Base-by-base conservation (phyloP, 2,113 vertebrate genomes). In the Romanogobio albipinnatus region DNA sequence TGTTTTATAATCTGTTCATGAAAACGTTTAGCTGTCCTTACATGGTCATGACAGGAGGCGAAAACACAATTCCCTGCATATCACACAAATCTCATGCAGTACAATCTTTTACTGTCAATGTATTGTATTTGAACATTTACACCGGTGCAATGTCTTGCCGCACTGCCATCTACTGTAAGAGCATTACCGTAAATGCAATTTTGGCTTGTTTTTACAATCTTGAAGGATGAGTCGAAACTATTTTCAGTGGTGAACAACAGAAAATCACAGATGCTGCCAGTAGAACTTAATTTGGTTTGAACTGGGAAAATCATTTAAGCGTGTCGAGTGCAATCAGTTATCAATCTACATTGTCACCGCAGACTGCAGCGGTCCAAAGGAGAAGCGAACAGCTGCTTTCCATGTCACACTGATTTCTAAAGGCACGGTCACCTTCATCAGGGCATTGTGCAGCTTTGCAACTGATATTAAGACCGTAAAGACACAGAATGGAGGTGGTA, bases 371-470 rank as follows among this genome's bases (percentile, higher is more conserved):
- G 2, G 2, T 11, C 74, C 17, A 58, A 36, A 78, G 36, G 22
- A 43, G 26, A 61, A 43, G 1, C 76, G 14, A 61, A 75, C 74
- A 58, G 83, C 61, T 78, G 61, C 49, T 70, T 84, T 78, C 61
- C 45, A 24, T 43, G 47, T 76, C 47, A 64, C 43, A 64, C 39
- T n/a, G 39, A 66, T 66, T 77, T 84, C 83, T 22, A 15, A 36
- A 58, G 26, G 82, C 82, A 66, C 9, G 45, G 5, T 51, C 26
- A 76, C 61, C 75, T 68, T 84, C 22, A 29, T 66, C 24, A 33
- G 6, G 10, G 17, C n/a, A 45, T 45, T 29, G 39, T 59, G 58
- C 19, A 64, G 59, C 77, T 80, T 64, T 80, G 24, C 53, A 64
- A 62, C 77, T 64, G 58, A 80, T 64, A 64, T 62, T 80, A 39